phyloP scores from a whole-genome alignment of 2,888 invertebrate genomes.

The Gnatocerus cornutus region DNA sequence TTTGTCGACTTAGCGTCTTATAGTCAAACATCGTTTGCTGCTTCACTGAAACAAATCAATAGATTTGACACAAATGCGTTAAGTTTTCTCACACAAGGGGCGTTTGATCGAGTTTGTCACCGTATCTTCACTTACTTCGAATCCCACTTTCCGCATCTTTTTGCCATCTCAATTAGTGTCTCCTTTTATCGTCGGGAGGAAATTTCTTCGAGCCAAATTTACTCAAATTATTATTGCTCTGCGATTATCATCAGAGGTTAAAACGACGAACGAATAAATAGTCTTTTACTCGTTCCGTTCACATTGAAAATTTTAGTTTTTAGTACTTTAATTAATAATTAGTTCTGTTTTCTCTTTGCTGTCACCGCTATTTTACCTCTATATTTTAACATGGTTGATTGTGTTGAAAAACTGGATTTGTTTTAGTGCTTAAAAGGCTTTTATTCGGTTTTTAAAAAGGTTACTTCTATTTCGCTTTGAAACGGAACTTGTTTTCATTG shows the following conservation, averaged over 20 bases:
- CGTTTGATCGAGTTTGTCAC: slow-evolving; percentile 27
- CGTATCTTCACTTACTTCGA: slow-evolving; percentile 25
- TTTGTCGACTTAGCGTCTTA: background rate
- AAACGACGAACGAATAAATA: too few species aligned
- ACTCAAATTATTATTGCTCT: background rate
- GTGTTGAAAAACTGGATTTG: background rate
- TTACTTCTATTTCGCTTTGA: background rate
- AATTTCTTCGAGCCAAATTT: background rate
- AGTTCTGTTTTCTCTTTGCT: background rate
- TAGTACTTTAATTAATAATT: too few species aligned
- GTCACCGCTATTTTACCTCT: background rate
- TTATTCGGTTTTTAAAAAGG: background rate
- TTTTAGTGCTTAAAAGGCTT: background rate
- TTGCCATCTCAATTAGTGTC: slow-evolving; percentile 7
- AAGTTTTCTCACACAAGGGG: slow-evolving; percentile 4
- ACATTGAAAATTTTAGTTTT: too few species aligned
- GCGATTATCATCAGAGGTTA: background rate
- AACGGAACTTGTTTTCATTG: background rate
- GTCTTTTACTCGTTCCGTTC: too few species aligned
- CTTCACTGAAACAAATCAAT: slow-evolving; percentile 26
- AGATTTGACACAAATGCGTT: slow-evolving; percentile 14
- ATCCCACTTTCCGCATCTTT: slow-evolving; percentile 16
- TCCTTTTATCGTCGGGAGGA: background rate
- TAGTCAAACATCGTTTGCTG: slow-evolving; percentile 11
- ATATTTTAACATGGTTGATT: background rate